Conservation (phyloP, 2,888 invertebrate species). For the Flabesymbios commensalis region DNA sequence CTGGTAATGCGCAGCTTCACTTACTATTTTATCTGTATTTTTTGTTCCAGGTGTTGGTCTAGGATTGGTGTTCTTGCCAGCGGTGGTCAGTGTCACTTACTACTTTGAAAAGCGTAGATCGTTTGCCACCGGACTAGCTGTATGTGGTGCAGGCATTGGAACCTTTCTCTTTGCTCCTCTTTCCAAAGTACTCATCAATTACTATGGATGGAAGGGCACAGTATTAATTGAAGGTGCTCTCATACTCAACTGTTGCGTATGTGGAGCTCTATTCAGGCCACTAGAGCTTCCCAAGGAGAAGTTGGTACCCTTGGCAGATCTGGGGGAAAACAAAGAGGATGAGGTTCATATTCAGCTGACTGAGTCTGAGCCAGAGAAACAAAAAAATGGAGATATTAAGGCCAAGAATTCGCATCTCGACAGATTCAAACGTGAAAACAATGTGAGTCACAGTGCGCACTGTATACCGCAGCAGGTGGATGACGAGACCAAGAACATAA, state of each 20-base stretch:
- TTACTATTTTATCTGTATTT: background rate
- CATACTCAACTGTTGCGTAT: constrained; percentile 83
- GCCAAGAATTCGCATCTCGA: too few species aligned
- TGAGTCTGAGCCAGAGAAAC: too few species aligned
- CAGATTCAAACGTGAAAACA: too few species aligned
- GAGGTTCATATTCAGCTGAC: too few species aligned
- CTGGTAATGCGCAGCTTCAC: too few species aligned
- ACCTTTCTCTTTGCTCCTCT: constrained; percentile 83
- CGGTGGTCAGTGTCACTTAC: constrained; percentile 95
- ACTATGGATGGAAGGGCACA: constrained; percentile 81
- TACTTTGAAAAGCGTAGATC: constrained; percentile 95
- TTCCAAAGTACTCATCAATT: constrained; percentile 67
- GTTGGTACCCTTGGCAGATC: background rate
- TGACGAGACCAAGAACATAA: too few species aligned
- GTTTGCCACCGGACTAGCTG: constrained; percentile 93
- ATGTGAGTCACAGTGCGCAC: too few species aligned
- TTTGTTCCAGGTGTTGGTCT: constrained; percentile 75
- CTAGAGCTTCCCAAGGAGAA: constrained; percentile 60
- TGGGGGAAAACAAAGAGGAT: background rate
- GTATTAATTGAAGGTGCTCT: constrained; percentile 82
- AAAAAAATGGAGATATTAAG: too few species aligned
- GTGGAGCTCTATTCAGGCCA: constrained; percentile 89
- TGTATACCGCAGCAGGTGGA: background rate
- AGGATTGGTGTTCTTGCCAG: constrained; percentile 95
- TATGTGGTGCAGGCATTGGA: constrained; percentile 94